These are phyloP conservation scores for Epicampocera succincta DNA, from an alignment of 2,888 invertebrate species.

Conservation along the genomic window DNA sequence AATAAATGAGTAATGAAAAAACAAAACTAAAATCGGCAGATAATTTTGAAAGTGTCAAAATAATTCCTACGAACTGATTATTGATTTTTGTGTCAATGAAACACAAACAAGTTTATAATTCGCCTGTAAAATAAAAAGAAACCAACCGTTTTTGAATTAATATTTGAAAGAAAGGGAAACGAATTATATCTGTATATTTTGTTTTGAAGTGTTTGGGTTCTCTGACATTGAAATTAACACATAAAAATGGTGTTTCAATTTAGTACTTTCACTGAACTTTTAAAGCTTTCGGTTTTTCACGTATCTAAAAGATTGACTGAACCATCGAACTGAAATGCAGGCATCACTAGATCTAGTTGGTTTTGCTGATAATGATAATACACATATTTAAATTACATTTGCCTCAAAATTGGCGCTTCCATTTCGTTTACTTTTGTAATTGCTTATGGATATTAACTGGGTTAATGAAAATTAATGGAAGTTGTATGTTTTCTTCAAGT, in stretches of 20 bases:
- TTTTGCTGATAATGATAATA: neutral
- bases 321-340: conserved; percentile 52
- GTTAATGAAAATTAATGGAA: too few relatives aligned
- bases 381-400: too few relatives aligned
- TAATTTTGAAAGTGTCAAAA: neutral
- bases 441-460: too few relatives aligned
- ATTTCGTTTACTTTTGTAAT: too few relatives aligned
- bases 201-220: neutral
- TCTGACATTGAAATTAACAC: too few relatives aligned
- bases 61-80: neutral
- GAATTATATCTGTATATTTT: neutral
- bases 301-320: neutral
- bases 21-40: neutral
- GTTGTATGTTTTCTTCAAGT: too few relatives aligned
- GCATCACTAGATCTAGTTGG: neutral
- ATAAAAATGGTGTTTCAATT: conserved; percentile 28
- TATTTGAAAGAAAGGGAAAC: neutral
- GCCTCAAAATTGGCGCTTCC: too few relatives aligned
- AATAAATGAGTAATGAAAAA: conserved; percentile 10
- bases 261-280: conserved; percentile 10
- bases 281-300: neutral
- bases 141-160: neutral
- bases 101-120: neutral
- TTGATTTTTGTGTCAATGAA: conserved; percentile 7
- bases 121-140: neutral